Base-by-base conservation (phyloP, 2,113 vertebrate species). In the Azemiops feae region DNA sequence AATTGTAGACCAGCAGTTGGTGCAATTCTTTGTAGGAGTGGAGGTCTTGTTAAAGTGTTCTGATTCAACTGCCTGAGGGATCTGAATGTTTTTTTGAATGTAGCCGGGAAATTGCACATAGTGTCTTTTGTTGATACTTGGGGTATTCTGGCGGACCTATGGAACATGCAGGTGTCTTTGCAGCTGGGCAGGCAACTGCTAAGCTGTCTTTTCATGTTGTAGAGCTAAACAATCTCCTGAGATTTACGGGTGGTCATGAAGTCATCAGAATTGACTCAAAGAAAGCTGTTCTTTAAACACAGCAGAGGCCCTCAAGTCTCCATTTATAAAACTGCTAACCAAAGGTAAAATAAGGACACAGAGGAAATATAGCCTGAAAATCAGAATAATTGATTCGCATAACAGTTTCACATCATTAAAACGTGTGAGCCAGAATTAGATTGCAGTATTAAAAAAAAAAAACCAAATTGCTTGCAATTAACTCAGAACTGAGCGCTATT, bases 401-500 rank as follows among this genome's bases (percentile, higher is more conserved):
- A 94, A 86, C 23, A 12, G 93, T 11, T 4, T 20, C 86, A 1
- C 14, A 92, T 60, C 53, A 91, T 85, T 87, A 89, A 96, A 92
- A 23, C 0, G 0, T 57, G 20, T 18, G 55, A 53, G 89, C 1
- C 60, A 53, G 16, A 23, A 52, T 54, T 45, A 85, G 7, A 52
- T 8, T 58, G 90, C 52, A 95, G 18, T 34, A 43, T 57, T 11
- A 30, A 34, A 87, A 50, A 85, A 94, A 91, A 23, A 64, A 12
- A 1, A 30, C 30, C 39, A 60, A 88, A 53, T 2, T 85, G 23
- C 5, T 89, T 91, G 39, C 50, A 94, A 0, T 4, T 64, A 90
- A 93, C 12, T 0, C 0, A 69, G 23, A 34, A 54, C 54, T 43
- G 88, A 57, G 22, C 11, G n/a, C 0, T 86, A 85, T 39, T 54